These are phyloP conservation scores for Cassiopea andromeda DNA, from an alignment of 30 jellyfish, hydroid and myxozoan species.

Conservation along the genomic window DNA sequence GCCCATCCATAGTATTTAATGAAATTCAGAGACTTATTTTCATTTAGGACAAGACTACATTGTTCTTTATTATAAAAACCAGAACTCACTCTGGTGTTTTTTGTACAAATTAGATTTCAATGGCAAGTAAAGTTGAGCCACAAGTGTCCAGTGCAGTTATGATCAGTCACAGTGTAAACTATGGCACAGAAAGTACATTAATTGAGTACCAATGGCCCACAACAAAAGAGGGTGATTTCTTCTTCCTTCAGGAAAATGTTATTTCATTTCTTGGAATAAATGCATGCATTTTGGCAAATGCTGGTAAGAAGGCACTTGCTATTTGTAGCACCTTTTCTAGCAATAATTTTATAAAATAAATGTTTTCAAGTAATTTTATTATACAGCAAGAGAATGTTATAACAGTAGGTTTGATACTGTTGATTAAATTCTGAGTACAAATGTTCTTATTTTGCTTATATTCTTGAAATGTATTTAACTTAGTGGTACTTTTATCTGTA, in stretches of 20 bases:
- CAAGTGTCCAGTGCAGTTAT: neutral
- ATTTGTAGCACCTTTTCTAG: neutral
- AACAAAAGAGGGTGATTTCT: constrained; percentile 58
- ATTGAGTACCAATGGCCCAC: constrained; percentile 83
- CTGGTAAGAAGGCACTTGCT: neutral
- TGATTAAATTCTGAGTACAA: neutral
- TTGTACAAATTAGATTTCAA: neutral
- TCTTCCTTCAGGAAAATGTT: constrained; percentile 41
- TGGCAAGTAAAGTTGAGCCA: neutral
- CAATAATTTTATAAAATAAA: neutral
- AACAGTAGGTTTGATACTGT: neutral
- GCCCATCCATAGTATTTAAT: too few relatives aligned
- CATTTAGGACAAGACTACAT: neutral
- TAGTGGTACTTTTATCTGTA: neutral
- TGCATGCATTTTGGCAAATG: neutral
- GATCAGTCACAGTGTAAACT: neutral
- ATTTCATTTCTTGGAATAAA: constrained; percentile 41
- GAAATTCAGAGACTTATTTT: too few relatives aligned
- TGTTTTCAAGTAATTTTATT: neutral
- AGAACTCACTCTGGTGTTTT: neutral
- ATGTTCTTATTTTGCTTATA: neutral
- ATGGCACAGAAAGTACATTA: neutral
- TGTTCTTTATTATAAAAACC: neutral
- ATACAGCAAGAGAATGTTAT: neutral
- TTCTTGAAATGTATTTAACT: too few relatives aligned